A percentile compares a stretch with the other conserved stretches of the same genome.
These are phyloP conservation scores for Digitonthophagus gazella DNA, from an alignment of 2,888 invertebrate genomes.

Conservation along the genomic window DNA sequence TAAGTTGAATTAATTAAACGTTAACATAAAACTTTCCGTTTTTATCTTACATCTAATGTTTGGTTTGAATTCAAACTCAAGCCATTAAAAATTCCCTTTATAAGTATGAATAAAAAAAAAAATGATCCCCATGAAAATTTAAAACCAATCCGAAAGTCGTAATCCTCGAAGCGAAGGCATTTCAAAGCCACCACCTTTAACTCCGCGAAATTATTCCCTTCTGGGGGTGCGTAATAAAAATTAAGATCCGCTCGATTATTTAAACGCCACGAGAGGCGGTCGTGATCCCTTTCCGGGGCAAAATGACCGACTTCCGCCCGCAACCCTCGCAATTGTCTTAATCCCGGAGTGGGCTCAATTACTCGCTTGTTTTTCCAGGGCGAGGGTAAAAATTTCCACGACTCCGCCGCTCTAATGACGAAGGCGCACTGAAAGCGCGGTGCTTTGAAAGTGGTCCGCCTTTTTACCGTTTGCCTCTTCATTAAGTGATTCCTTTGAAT, in stretches of 20 bases:
- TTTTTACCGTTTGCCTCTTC: slow-evolving; percentile 16
- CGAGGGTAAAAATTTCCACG: slow-evolving; percentile 6
- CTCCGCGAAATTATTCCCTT: not conserved
- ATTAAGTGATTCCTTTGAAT: slow-evolving; percentile 15
- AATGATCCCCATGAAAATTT: not conserved
- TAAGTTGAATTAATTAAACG: too few species aligned
- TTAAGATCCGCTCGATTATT: not conserved
- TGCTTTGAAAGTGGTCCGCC: slow-evolving; percentile 8
- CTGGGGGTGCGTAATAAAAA: not conserved
- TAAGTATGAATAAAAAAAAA: not conserved
- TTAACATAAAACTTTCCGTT: too few species aligned
- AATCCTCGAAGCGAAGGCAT: not conserved
- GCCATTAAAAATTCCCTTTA: too few species aligned
- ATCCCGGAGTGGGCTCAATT: slow-evolving; percentile 11
- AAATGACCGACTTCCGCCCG: slow-evolving; percentile 1
- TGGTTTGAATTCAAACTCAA: too few species aligned
- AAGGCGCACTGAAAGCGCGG: slow-evolving; percentile 5
- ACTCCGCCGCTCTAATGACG: too few species aligned
- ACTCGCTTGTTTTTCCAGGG: slow-evolving; percentile 4
- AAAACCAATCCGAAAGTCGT: not conserved
- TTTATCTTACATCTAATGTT: too few species aligned
- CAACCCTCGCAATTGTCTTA: slow-evolving; percentile 11
- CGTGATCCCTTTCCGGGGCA: not conserved
- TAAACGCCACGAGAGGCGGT: not conserved
- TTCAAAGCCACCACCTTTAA: not conserved